phyloP scores from a whole-genome alignment of 2,797 vertebrate genomes.

The Chaetophractus vellerosus region DNA sequence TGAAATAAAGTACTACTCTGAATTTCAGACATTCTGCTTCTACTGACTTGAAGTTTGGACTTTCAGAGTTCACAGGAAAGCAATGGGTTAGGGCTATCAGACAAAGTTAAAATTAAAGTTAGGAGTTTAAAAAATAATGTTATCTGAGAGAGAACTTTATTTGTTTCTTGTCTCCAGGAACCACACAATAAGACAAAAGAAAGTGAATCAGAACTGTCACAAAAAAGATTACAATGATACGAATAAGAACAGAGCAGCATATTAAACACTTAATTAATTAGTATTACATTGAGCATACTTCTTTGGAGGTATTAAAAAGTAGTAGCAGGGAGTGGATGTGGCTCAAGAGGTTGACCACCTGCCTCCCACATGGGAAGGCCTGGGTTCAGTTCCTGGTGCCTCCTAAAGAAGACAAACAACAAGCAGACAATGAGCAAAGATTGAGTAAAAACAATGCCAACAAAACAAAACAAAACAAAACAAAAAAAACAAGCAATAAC shows the following conservation, averaged over 20 bases:
- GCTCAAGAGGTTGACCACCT: too few species aligned
- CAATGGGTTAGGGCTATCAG: constrained; percentile 2
- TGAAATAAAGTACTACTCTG: constrained; percentile 50
- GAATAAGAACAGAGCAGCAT: background rate
- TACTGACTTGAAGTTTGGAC: constrained; percentile 49
- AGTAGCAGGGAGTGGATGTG: background rate
- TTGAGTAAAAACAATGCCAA: too few species aligned
- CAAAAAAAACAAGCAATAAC: too few species aligned
- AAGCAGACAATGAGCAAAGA: too few species aligned
- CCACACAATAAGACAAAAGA: constrained; percentile 37
- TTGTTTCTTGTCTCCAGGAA: constrained; percentile 18
- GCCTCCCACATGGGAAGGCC: too few species aligned
- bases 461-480: too few species aligned
- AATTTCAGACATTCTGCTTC: constrained; percentile 64
- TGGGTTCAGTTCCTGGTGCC: too few species aligned
- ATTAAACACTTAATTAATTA: constrained; percentile 44
- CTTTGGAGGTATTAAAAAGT: constrained; percentile 3
- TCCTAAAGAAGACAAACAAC: too few species aligned
- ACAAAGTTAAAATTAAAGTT: background rate
- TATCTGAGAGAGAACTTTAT: constrained; percentile 50
- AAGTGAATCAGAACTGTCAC: constrained; percentile 52
- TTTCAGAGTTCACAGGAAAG: constrained; percentile 41
- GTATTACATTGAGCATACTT: background rate
- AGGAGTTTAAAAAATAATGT: background rate
- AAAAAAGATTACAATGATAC: constrained; percentile 28